These are phyloP conservation scores for Carabus problematicus DNA, from an alignment of 2,888 invertebrate species.

Conservation along the genomic window DNA sequence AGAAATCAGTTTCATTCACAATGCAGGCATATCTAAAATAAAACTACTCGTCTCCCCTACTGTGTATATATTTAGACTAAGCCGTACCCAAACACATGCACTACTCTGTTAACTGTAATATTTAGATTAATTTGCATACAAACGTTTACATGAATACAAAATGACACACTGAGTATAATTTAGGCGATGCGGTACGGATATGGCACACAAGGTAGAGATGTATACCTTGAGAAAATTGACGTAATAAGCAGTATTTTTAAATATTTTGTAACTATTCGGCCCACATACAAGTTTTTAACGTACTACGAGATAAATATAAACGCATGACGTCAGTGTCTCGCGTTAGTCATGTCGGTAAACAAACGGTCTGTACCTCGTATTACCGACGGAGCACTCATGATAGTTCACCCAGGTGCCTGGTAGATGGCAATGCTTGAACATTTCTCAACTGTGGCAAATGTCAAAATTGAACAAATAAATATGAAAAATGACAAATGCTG, in stretches of 20 bases:
- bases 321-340: slow-evolving; percentile 37
- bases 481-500: no score
- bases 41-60: slow-evolving; percentile 32
- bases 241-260: not conserved
- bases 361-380: not conserved
- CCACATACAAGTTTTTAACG: slow-evolving; percentile 25
- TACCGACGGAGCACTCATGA: no score
- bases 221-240: not conserved
- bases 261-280: not conserved
- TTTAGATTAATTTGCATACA: slow-evolving; percentile 22
- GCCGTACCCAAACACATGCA: slow-evolving; percentile 25
- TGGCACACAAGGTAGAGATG: not conserved
- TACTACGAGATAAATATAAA: slow-evolving; percentile 41
- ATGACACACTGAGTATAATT: not conserved
- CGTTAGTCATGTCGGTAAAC: slow-evolving; percentile 8
- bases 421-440: not conserved
- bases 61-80: slow-evolving; percentile 35
- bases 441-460: no score
- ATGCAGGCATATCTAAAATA: slow-evolving; percentile 22
- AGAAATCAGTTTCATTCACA: slow-evolving; percentile 30
- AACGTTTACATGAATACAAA: not conserved
- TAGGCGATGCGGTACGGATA: not conserved
- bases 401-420: not conserved
- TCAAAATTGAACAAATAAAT: no score
- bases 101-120: slow-evolving; percentile 27